Evolutionary conservation across 2,888 invertebrate species (phyloP), one percentile per base, ranked within the genome.

Genomic region (Chymomyza caudatula): DNA sequence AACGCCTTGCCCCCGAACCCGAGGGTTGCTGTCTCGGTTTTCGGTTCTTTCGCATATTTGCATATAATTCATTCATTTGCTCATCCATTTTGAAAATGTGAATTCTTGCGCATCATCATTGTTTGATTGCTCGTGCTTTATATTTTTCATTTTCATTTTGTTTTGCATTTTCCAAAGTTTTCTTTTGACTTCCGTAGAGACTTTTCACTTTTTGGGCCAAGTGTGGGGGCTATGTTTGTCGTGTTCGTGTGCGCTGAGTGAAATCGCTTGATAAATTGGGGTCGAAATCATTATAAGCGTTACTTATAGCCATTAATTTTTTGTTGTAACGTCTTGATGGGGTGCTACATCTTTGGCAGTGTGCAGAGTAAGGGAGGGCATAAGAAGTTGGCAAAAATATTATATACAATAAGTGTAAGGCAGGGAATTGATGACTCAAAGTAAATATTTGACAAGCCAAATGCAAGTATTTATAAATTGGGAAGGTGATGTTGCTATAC

Each of bases 41-140:
- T 43, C 23, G 44, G 3, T 44, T n/a, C 22, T 56, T 62, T 64
- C 72, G 79, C 73, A 73, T 73, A 85, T 85, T 85, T 85, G 69
- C 74, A 77, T 80, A 80, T 77, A 78, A 80, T 82, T 78, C 86
- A 85, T 82, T 83, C 74, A 70, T 72, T 71, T 68, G 73, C 61
- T 83, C 73, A 74, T 76, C 67, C 83, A 85, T 86, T 87, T 84
- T 77, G 73, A 80, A 81, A 87, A 75, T 86, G 87, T 86, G 85
- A 86, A 87, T 86, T 86, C 86, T 86, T 87, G 85, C 84, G 84
- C 84, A 86, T 87, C 87, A 87, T 87, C 87, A 87, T 87, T 87
- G 87, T 82, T 85, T 87, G 86, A 87, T 87, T 77, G 79, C 71
- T 87, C 78, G 82, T 86, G 76, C 80, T 77, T 79, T 87, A 82